phyloP scores from a whole-genome alignment of 2,888 invertebrate genomes.

The Euplagia quadripunctaria region DNA sequence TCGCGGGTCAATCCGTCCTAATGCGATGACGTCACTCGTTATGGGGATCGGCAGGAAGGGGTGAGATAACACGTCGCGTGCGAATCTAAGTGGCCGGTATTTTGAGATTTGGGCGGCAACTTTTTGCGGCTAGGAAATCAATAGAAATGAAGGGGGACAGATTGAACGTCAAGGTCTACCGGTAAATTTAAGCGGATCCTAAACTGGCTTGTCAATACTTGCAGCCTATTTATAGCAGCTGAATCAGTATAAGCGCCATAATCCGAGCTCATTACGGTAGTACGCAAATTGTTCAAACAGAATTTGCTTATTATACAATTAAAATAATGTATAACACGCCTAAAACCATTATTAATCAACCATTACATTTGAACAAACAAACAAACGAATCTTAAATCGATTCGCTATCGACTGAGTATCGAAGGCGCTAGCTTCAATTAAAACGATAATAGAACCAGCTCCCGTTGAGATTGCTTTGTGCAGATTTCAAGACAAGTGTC shows the following conservation, averaged over 20 bases:
- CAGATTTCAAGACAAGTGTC: constrained; percentile 23
- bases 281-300: too few relatives aligned
- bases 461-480: constrained; percentile 41
- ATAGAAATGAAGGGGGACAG: constrained; percentile 9
- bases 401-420: constrained; percentile 24
- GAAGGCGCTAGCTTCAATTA: constrained; percentile 38
- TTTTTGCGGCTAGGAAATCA: constrained; percentile 12
- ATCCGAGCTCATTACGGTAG: too few relatives aligned
- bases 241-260: too few relatives aligned
- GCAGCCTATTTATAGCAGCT: not conserved
- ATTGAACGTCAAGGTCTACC: constrained; percentile 1
- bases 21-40: constrained; percentile 66
- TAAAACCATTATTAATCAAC: constrained; percentile 2
- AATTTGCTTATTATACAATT: too few relatives aligned
- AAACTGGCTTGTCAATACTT: not conserved
- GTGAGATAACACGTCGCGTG: constrained; percentile 48
- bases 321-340: not conserved
- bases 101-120: constrained; percentile 36
- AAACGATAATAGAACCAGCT: constrained; percentile 35
- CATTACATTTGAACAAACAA: constrained; percentile 19
- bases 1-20: constrained; percentile 66
- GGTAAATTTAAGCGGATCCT: not conserved
- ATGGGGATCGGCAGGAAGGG: constrained; percentile 37
- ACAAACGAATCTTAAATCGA: constrained; percentile 35
- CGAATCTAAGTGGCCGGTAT: constrained; percentile 42